Percentiles rank a stretch among this genome's conserved stretches.
phyloP scores from a whole-genome alignment of 2,113 vertebrate genomes.

The Oenanthe melanoleuca region DNA sequence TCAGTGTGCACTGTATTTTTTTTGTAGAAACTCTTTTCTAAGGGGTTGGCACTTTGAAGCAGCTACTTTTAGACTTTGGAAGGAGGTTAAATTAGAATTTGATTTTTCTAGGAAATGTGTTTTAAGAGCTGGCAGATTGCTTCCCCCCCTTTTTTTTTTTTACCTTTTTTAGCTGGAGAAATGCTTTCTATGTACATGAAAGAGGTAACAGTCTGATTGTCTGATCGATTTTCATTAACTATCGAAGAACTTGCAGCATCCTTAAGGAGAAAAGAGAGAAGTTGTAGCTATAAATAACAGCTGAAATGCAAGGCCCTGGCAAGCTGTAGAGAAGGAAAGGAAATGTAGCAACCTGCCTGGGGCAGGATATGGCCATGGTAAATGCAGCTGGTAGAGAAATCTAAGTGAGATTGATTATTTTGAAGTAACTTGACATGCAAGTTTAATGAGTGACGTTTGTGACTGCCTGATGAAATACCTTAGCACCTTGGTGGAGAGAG shows the following conservation, averaged over 20 bases:
- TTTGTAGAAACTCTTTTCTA: background rate
- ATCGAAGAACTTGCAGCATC: background rate
- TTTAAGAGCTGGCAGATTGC: background rate
- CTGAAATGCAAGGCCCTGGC: background rate
- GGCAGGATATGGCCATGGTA: fast-evolving
- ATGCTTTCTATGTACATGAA: background rate
- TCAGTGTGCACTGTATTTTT: background rate
- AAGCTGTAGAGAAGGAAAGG: background rate
- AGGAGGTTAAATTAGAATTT: background rate
- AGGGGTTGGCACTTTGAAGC: background rate
- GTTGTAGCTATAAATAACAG: background rate
- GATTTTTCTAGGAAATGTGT: conserved; percentile 8
- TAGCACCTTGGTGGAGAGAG: background rate
- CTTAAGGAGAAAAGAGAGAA: background rate
- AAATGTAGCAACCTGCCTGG: background rate
- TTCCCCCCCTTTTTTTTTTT: background rate
- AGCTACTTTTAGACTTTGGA: background rate
- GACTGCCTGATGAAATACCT: background rate
- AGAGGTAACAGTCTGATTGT: background rate
- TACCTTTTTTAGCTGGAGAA: background rate
- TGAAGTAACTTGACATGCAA: background rate
- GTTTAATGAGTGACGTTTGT: background rate
- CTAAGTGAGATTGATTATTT: background rate
- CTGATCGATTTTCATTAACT: background rate
- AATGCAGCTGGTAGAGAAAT: background rate